These are phyloP conservation scores for Elgaria multicarinata DNA, from an alignment of 2,113 vertebrate species.

Conservation along the genomic window DNA sequence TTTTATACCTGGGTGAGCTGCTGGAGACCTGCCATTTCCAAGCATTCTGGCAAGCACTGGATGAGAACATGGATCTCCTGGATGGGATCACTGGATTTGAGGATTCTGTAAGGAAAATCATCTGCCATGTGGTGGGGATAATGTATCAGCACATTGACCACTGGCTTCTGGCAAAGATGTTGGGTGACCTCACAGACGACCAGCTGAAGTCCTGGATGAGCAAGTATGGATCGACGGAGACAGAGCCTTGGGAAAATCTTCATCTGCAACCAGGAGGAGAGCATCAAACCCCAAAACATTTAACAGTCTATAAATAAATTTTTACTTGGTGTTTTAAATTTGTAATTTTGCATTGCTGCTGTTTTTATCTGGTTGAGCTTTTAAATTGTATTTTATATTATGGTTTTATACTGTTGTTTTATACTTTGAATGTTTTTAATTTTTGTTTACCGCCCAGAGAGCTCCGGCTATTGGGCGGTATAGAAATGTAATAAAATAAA, in stretches of 20 bases:
- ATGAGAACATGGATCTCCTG: constrained; percentile 89
- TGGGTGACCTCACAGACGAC: constrained; percentile 89
- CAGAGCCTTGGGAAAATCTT: constrained; percentile 89
- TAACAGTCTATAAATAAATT: no score
- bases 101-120: constrained; percentile 92
- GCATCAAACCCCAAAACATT: constrained; percentile 94
- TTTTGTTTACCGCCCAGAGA: no score
- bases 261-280: constrained; percentile 93
- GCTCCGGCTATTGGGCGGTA: no score
- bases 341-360: no score
- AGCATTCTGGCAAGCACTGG: constrained; percentile 91
- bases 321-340: no score
- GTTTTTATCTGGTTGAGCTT: no score
- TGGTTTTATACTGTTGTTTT: no score
- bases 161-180: constrained; percentile 89
- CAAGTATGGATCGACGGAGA: constrained; percentile 88
- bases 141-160: constrained; percentile 94
- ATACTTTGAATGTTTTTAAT: no score
- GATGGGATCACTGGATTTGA: constrained; percentile 91
- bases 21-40: constrained; percentile 95
- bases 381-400: no score
- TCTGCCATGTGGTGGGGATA: constrained; percentile 94
- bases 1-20: constrained; percentile 91
- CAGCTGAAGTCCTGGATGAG: constrained; percentile 94
- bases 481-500: no score